Evolutionary conservation across 2,888 invertebrate genomes (phyloP).

Genomic region (Anagyrus pseudococci): DNA sequence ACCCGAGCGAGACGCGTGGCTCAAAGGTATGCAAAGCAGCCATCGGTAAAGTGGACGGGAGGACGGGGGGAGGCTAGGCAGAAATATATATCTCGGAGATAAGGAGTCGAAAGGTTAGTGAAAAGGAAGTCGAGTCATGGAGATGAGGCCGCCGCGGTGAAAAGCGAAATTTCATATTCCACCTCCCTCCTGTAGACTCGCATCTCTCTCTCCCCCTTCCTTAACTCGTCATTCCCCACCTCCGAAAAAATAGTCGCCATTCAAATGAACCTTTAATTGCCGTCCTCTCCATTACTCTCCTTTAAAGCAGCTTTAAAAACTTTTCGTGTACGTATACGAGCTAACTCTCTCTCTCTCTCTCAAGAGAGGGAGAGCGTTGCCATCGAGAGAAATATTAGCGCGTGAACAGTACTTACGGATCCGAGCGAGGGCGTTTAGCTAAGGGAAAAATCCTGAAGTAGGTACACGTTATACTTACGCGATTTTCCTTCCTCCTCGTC

Average conservation of each 20-base stretch:
- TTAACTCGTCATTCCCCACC: too few species aligned
- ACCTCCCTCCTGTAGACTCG: too few species aligned
- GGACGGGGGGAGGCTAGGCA: too few species aligned
- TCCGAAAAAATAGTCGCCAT: too few species aligned
- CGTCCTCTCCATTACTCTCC: too few species aligned
- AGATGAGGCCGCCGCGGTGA: too few species aligned
- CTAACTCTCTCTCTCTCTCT: not conserved
- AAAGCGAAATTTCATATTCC: too few species aligned
- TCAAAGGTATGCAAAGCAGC: conserved; percentile 29
- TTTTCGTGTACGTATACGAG: too few species aligned
- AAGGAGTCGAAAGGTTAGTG: conserved; percentile 8
- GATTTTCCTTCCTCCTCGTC: too few species aligned
- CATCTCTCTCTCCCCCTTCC: too few species aligned
- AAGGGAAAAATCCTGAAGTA: not conserved
- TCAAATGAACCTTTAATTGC: conserved; percentile 15
- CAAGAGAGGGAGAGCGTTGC: not conserved
- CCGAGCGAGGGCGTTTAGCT: not conserved
- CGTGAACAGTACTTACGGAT: not conserved
- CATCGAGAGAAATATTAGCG: not conserved
- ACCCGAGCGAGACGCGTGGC: conserved; percentile 1
- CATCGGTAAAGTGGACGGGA: too few species aligned
- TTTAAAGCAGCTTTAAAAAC: not conserved
- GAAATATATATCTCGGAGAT: conserved; percentile 2
- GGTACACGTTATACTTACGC: too few species aligned
- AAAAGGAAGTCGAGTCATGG: conserved; percentile 9